phyloP scores from a whole-genome alignment of 2,888 invertebrate species.

The Serrognathus titanus region DNA sequence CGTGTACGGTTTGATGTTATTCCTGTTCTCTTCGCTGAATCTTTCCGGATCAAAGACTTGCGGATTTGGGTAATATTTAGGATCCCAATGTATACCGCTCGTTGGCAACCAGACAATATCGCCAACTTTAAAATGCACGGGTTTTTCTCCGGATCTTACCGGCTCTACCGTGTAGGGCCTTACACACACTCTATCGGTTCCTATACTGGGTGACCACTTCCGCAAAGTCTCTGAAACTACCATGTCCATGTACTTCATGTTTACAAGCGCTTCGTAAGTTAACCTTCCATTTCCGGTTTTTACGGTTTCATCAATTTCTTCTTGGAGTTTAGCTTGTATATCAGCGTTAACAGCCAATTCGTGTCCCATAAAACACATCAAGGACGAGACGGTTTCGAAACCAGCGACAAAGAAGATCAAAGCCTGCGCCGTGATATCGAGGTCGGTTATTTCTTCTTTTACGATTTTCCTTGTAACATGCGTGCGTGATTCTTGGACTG shows the following conservation, averaged over 20 bases:
- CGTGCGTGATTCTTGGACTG: conserved; percentile 22
- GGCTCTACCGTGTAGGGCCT: conserved; percentile 29
- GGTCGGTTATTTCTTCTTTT: not conserved
- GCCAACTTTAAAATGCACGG: conserved; percentile 19
- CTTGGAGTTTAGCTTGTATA: conserved; percentile 47
- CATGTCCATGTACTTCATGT: conserved; percentile 33
- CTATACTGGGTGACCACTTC: conserved; percentile 31
- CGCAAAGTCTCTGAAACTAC: conserved; percentile 32
- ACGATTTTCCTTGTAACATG: conserved; percentile 9
- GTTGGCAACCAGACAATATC: conserved; percentile 31
- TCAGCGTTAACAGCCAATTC: conserved; percentile 49
- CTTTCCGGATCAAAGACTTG: conserved; percentile 39
- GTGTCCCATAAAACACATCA: conserved; percentile 46
- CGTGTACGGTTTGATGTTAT: conserved; percentile 47
- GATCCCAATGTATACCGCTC: conserved; percentile 33
- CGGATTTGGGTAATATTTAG: conserved; percentile 33
- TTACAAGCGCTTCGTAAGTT: conserved; percentile 25
- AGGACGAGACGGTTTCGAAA: conserved; percentile 49
- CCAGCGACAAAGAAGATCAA: conserved; percentile 53
- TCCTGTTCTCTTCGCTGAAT: conserved; percentile 54
- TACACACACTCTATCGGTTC: conserved; percentile 27
- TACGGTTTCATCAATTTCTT: conserved; percentile 34
- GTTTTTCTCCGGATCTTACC: conserved; percentile 15
- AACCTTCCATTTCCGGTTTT: conserved; percentile 22
- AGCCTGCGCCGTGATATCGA: conserved; percentile 48